Evolutionary conservation across 2,797 vertebrate genomes (phyloP).

Genomic region (Parauchenoglanis punctatus): DNA sequence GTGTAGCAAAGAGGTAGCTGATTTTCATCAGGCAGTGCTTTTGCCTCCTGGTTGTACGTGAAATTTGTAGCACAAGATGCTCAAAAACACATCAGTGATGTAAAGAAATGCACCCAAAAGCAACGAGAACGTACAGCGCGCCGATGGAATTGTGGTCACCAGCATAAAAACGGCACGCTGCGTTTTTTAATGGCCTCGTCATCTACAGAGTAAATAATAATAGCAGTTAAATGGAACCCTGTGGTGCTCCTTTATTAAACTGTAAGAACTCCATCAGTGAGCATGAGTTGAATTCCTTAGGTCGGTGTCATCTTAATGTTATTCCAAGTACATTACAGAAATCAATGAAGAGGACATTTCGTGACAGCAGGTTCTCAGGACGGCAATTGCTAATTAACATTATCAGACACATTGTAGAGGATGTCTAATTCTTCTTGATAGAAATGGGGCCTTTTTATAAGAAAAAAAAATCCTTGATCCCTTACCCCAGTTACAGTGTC

Average conservation of each 20-base stretch:
- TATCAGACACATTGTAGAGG: background rate
- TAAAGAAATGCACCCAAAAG: constrained; percentile 10
- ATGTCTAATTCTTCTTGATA: background rate
- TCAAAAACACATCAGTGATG: constrained; percentile 3
- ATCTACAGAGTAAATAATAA: constrained; percentile 22
- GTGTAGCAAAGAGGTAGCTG: background rate
- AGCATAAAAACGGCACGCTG: background rate
- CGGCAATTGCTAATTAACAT: background rate
- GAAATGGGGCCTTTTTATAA: background rate
- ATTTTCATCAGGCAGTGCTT: background rate
- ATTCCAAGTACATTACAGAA: background rate
- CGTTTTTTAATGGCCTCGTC: background rate
- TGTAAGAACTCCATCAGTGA: background rate
- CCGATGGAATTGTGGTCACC: background rate
- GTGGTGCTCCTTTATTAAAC: background rate
- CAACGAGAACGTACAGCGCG: background rate
- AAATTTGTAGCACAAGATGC: background rate
- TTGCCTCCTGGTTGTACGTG: background rate
- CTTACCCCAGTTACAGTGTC: background rate
- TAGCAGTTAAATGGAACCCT: background rate
- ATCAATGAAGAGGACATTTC: background rate
- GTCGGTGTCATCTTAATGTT: background rate
- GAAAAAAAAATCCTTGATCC: background rate
- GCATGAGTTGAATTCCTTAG: background rate
- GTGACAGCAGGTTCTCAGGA: background rate